phyloP scores from a whole-genome alignment of 2,797 vertebrate genomes.

The Thaleichthys pacificus region DNA sequence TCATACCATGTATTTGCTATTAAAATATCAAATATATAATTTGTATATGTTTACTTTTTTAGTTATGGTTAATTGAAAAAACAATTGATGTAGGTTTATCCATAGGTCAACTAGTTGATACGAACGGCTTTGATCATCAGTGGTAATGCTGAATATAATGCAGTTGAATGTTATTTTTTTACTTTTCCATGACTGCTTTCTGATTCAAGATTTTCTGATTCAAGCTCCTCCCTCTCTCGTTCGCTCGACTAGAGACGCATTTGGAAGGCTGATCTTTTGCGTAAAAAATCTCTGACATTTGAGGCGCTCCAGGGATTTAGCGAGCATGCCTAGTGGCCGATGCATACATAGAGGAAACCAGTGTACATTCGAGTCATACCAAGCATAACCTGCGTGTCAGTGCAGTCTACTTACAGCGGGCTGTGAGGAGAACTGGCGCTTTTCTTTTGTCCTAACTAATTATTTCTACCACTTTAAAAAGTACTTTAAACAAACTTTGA shows the following conservation, averaged over 20 bases:
- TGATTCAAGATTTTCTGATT: constrained; percentile 40
- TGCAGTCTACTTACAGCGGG: constrained; percentile 90
- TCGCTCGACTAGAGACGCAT: constrained; percentile 20
- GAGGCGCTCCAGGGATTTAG: constrained; percentile 77
- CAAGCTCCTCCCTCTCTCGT: constrained; percentile 38
- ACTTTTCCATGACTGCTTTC: constrained; percentile 37
- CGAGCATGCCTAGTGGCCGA: constrained; percentile 76
- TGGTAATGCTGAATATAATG: constrained; percentile 23
- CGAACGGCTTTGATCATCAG: background rate
- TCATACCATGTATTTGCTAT: background rate
- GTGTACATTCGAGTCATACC: constrained; percentile 78
- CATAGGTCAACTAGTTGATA: no score
- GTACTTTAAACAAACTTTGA: constrained; percentile 16
- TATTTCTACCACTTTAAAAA: constrained; percentile 37
- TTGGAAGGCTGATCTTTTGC: constrained; percentile 75
- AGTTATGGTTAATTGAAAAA: no score
- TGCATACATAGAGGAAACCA: constrained; percentile 64
- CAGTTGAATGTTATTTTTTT: constrained; percentile 6
- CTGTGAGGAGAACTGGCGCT: constrained; percentile 86
- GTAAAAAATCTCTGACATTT: constrained; percentile 82
- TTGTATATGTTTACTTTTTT: no score
- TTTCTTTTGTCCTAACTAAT: constrained; percentile 65
- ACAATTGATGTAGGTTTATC: no score
- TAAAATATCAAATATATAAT: no score
- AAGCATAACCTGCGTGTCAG: constrained; percentile 85